Conservation (phyloP, 1,140 invertebrate genomes). For the Elymnias hypermnestra region DNA sequence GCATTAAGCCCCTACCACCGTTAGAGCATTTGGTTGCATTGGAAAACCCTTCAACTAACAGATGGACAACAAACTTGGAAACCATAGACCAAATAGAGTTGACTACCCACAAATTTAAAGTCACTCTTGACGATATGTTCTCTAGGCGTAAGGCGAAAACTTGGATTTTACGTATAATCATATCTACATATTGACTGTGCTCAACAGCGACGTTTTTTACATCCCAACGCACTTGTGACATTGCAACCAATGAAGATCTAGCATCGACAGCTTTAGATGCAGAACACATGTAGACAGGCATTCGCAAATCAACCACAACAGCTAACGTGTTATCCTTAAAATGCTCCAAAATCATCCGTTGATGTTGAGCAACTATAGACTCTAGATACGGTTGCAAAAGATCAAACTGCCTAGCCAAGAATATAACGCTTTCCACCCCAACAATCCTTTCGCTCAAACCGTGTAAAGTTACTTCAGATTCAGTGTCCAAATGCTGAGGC, state of each 20-base stretch:
- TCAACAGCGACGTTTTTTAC: slow-evolving; percentile 96
- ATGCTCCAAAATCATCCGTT: slow-evolving; percentile 83
- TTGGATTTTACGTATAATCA: slow-evolving; percentile 85
- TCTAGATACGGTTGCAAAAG: slow-evolving; percentile 89
- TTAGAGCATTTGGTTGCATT: slow-evolving; percentile 96
- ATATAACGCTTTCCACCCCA: slow-evolving; percentile 94
- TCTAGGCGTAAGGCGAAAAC: slow-evolving; percentile 86
- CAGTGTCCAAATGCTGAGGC: slow-evolving; percentile 84
- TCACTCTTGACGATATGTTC: slow-evolving; percentile 81
- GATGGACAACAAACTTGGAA: slow-evolving; percentile 87
- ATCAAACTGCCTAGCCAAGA: slow-evolving; percentile 91
- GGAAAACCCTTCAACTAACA: slow-evolving; percentile 95
- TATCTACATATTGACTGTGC: slow-evolving; percentile 93
- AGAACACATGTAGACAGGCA: slow-evolving; percentile 91
- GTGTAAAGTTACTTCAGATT: slow-evolving; percentile 83
- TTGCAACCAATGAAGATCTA: slow-evolving; percentile 85
- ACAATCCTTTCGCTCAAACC: slow-evolving; percentile 91
- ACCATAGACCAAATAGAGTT: slow-evolving; percentile 91
- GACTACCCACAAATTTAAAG: slow-evolving; percentile 83
- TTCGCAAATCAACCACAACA: slow-evolving; percentile 84
- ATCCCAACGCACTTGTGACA: slow-evolving; percentile 97
- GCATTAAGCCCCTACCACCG: slow-evolving; percentile 97
- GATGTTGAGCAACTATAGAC: slow-evolving; percentile 79
- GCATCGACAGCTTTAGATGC: slow-evolving; percentile 88
- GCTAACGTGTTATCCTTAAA: slow-evolving; percentile 86